Evolutionary conservation across 2,888 invertebrate genomes (phyloP), one percentile per base, ranked within the genome.

Genomic region (Trachelus stipa): DNA sequence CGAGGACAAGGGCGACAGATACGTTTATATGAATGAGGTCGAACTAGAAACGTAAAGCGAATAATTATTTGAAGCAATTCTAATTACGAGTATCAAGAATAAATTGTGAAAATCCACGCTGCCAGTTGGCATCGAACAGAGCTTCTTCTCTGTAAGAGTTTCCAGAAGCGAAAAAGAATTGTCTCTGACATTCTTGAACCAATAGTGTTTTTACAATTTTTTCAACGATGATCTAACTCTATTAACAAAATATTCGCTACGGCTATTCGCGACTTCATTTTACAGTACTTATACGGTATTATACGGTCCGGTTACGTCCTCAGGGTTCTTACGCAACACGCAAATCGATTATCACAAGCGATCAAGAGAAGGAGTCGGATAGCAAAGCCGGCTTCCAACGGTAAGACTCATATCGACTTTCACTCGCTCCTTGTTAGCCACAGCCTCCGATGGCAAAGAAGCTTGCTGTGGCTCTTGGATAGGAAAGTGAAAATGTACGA

Each of bases 1-100:
- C 80, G 84, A 30, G 85, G 83, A 84, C 85, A 85, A 85, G 85
- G 85, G 82, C 86, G 74, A 12, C 68, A n/a, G 23, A 56, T 56
- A 56, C 23, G 56, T 23, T 56, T 56, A 56, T 56, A 56, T 9
- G 56, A 56, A 56, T 9, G 56, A 56, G 56, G 56, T 56, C 23
- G 56, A 56, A 23, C 23, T 56, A 2, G 56, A 56, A 56, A 56
- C 23, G 15, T 56, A 56, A 23, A 23, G 40, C 23, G 23, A 40
- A 12, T 37, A 12, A 56, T 23, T 56, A 23, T 56, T 56, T 9
- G 9, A 9, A 2, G 0, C 0, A 9, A 56, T 23, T 56, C 1
- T 56, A 56, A 56, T 56, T 23, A 56, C 23, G 9, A 56, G 56
- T 56, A 23, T 56, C 56, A 9, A 56, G 6, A 23, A 56, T 56